Evolutionary conservation across 64 coral and sea anemone species (phyloP).

Genomic region (Anthopleura sola): DNA sequence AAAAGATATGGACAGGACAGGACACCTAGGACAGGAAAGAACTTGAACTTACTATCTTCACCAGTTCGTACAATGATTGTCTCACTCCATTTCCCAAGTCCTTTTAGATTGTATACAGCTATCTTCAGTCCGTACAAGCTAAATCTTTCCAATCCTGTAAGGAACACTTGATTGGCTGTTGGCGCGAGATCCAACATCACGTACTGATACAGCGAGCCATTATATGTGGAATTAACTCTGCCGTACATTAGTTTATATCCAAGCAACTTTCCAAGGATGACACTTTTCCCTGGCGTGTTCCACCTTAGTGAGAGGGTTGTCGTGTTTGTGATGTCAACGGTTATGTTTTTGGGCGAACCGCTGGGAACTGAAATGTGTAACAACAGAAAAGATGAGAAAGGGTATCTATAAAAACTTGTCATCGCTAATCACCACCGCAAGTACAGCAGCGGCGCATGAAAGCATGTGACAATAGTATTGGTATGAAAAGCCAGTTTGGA

Average conservation of each 20-base stretch:
- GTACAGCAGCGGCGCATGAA: too few species aligned
- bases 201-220: not conserved
- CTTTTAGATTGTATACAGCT: slow-evolving; percentile 36
- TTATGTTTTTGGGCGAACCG: slow-evolving; percentile 39
- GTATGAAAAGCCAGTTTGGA: too few species aligned
- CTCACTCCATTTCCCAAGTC: slow-evolving; percentile 20
- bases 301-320: slow-evolving; percentile 32
- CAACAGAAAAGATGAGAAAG: too few species aligned
- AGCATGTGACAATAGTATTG: too few species aligned
- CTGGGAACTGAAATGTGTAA: slow-evolving; percentile 56
- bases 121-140: slow-evolving; percentile 38
- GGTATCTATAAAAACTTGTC: too few species aligned
- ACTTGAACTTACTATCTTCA: slow-evolving; percentile 45
- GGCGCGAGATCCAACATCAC: slow-evolving; percentile 2
- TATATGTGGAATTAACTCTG: not conserved
- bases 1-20: too few species aligned
- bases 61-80: slow-evolving; percentile 32
- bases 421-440: too few species aligned
- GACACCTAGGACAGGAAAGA: too few species aligned
- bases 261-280: slow-evolving; percentile 2
- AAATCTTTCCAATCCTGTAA: slow-evolving; percentile 35
- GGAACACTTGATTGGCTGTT: not conserved
- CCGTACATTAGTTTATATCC: slow-evolving; percentile 15
- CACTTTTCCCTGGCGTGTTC: not conserved
- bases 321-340: slow-evolving; percentile 17